phyloP scores from a whole-genome alignment of 2,113 vertebrate species.

The Corythornis cristatus region DNA sequence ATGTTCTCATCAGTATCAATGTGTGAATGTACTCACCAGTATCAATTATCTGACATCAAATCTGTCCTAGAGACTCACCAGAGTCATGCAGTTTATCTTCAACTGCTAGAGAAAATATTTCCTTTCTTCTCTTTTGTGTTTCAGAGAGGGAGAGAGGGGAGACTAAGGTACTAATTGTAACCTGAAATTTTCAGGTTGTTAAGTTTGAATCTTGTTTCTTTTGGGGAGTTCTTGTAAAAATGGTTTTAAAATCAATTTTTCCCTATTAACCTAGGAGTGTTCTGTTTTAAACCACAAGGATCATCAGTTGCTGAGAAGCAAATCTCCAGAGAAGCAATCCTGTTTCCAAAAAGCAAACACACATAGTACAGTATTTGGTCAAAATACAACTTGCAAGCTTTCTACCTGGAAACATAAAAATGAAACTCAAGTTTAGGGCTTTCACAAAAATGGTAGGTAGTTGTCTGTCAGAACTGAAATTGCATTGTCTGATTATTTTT shows the following conservation, averaged over 20 bases:
- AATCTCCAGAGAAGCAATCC: slow-evolving; percentile 48
- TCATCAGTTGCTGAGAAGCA: slow-evolving; percentile 41
- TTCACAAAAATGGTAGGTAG: slow-evolving; percentile 45
- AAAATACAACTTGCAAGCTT: slow-evolving; percentile 32
- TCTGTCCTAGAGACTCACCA: background rate
- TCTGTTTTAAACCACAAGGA: slow-evolving; percentile 50
- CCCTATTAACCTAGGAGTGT: slow-evolving; percentile 38
- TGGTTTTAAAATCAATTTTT: background rate
- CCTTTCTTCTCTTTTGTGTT: background rate
- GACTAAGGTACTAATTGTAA: background rate
- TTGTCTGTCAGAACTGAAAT: background rate
- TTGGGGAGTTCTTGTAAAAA: background rate
- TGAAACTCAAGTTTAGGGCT: slow-evolving; percentile 48
- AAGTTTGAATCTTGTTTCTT: background rate
- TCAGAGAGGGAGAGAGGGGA: background rate
- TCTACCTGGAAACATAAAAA: slow-evolving; percentile 60
- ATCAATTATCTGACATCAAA: background rate
- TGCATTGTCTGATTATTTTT: background rate
- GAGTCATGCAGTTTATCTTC: background rate
- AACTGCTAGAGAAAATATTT: background rate
- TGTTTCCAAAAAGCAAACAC: slow-evolving; percentile 27
- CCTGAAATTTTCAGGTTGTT: background rate
- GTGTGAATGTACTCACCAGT: background rate
- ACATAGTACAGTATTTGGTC: slow-evolving; percentile 14
- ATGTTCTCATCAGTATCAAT: background rate